Conservation (phyloP, 1,140 invertebrate genomes). For the Eciton burchellii region DNA sequence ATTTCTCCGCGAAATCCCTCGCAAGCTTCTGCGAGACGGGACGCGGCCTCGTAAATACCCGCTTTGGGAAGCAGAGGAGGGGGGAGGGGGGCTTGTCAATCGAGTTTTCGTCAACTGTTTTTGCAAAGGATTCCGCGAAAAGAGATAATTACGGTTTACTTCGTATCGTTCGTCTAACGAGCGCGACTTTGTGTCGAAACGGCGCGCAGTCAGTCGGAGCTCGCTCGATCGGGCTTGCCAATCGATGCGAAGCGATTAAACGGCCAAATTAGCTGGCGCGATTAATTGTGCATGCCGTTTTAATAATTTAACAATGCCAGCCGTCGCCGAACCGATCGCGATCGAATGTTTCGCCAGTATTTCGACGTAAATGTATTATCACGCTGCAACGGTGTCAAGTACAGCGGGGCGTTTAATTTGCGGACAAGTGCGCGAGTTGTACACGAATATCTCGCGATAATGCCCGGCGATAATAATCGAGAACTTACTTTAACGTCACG, state of each 20-base stretch:
- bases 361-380: conserved; percentile 18
- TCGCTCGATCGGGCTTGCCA: neutral
- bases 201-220: neutral
- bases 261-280: conserved; percentile 22
- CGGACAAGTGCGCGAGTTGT: conserved; percentile 1
- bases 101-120: no score
- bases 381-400: neutral
- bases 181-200: conserved; percentile 17
- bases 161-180: neutral
- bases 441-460: neutral
- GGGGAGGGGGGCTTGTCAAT: no score
- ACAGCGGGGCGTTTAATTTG: neutral
- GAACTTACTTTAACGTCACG: neutral
- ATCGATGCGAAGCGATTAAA: conserved; percentile 34
- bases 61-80: neutral
- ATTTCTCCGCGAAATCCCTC: conserved; percentile 1
- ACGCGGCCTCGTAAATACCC: no score
- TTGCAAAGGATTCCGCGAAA: neutral
- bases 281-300: conserved; percentile 40
- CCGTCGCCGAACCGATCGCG: neutral
- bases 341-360: conserved; percentile 1
- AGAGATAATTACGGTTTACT: no score
- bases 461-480: neutral
- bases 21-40: no score
- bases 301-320: conserved; percentile 41